Evolutionary conservation across 2,797 vertebrate species (phyloP).

Genomic region (Miichthys miiuy): DNA sequence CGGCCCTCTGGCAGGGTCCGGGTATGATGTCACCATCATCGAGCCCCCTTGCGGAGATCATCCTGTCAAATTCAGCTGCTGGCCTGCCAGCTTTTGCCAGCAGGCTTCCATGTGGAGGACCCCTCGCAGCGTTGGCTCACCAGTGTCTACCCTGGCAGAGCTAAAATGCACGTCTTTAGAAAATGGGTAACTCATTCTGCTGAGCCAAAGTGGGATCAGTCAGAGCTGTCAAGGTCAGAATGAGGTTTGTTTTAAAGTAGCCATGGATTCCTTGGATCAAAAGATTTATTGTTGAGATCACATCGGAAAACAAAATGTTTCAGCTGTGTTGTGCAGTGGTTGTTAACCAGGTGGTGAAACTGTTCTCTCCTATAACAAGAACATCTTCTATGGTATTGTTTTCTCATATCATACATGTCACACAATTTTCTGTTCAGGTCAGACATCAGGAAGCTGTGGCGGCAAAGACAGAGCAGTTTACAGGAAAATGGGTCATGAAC

Average conservation of each 20-base stretch:
- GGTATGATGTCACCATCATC: conserved; percentile 60
- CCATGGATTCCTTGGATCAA: conserved; percentile 25
- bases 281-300: conserved; percentile 17
- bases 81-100: conserved; percentile 45
- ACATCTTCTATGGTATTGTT: conserved; percentile 18
- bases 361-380: conserved; percentile 7
- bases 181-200: conserved; percentile 15
- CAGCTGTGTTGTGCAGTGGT: conserved; percentile 14
- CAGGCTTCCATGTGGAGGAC: conserved; percentile 41
- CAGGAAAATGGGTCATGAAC: not conserved
- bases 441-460: conserved; percentile 10
- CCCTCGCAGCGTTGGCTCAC: conserved; percentile 55
- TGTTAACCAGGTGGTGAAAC: conserved; percentile 12
- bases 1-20: conserved; percentile 52
- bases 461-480: conserved; percentile 6
- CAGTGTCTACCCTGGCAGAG: conserved; percentile 48
- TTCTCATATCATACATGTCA: conserved; percentile 14
- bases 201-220: conserved; percentile 13
- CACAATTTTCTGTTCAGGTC: not conserved
- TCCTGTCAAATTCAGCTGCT: conserved; percentile 65
- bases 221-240: conserved; percentile 39
- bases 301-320: conserved; percentile 7
- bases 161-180: conserved; percentile 40
- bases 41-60: conserved; percentile 60
- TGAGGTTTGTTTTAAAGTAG: conserved; percentile 36